Percentiles rank a stretch among this genome's conserved stretches.
These are phyloP conservation scores for Rhadina sibilatrix DNA, from an alignment of 2,113 vertebrate species.

Conservation along the genomic window DNA sequence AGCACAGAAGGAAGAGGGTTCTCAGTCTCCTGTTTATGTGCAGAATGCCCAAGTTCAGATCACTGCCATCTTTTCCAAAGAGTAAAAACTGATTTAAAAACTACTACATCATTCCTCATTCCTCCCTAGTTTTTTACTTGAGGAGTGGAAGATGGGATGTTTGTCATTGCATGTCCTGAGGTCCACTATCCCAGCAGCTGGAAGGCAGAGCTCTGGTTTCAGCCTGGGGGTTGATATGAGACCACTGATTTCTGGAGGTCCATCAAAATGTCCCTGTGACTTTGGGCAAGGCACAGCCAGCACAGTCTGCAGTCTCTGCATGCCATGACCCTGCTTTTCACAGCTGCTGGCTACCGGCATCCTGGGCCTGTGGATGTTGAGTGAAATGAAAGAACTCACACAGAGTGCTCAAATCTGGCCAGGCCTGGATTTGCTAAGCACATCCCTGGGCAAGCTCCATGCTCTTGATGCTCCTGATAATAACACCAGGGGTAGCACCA, in stretches of 20 bases:
- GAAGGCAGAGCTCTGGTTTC: not conserved
- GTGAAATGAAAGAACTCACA: not conserved
- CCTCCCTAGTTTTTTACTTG: not conserved
- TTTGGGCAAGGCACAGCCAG: not conserved
- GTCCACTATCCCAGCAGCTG: too few relatives aligned
- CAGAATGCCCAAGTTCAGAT: not conserved
- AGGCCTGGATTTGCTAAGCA: not conserved
- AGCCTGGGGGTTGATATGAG: accelerated
- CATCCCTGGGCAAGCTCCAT: not conserved
- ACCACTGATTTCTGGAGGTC: accelerated
- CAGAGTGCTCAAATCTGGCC: not conserved
- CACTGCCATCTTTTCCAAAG: not conserved
- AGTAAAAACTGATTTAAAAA: not conserved
- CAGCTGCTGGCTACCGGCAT: not conserved
- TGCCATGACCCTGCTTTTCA: not conserved
- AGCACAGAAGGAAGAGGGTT: not conserved
- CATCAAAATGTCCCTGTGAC: not conserved
- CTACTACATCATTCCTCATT: too few relatives aligned
- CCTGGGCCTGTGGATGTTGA: not conserved
- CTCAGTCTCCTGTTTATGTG: not conserved
- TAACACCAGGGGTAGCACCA: not conserved
- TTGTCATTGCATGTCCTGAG: not conserved
- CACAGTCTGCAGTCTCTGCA: not conserved
- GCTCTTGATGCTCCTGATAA: not conserved
- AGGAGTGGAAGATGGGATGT: not conserved